Percentiles rank a stretch among this genome's conserved stretches.
These are phyloP conservation scores for Coendou prehensilis DNA, from an alignment of 2,797 vertebrate genomes.

Conservation along the genomic window DNA sequence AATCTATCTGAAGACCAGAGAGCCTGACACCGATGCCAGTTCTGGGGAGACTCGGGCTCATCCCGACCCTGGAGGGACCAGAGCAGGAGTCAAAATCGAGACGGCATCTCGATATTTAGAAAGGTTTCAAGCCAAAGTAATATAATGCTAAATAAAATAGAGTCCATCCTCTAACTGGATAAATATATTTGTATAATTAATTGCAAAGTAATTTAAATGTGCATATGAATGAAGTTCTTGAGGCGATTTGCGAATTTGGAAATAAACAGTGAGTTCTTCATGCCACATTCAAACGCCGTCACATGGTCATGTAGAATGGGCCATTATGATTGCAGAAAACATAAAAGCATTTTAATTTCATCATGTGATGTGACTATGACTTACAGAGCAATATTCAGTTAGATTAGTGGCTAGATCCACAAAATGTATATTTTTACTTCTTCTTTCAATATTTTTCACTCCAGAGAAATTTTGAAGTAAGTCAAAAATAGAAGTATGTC, in stretches of 20 bases:
- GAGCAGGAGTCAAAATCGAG: not conserved
- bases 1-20: not conserved
- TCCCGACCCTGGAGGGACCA: accelerated
- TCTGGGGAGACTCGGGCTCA: too few relatives aligned
- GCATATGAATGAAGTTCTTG: not conserved
- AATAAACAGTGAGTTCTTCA: not conserved
- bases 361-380: too few relatives aligned
- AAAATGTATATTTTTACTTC: not conserved
- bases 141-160: not conserved
- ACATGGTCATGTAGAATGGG: not conserved
- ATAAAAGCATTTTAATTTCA: not conserved
- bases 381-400: not conserved
- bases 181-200: not conserved
- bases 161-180: not conserved
- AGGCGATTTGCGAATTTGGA: not conserved
- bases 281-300: not conserved
- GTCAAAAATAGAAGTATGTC: not conserved
- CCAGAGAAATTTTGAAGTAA: not conserved
- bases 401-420: not conserved
- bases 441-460: not conserved
- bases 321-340: not conserved
- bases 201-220: not conserved
- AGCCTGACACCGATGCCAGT: not conserved
- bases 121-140: not conserved
- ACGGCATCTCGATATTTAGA: not conserved